Evolutionary conservation across 1,140 invertebrate genomes (phyloP), one percentile per base, ranked within the genome.

Genomic region (Leptinotarsa texana): DNA sequence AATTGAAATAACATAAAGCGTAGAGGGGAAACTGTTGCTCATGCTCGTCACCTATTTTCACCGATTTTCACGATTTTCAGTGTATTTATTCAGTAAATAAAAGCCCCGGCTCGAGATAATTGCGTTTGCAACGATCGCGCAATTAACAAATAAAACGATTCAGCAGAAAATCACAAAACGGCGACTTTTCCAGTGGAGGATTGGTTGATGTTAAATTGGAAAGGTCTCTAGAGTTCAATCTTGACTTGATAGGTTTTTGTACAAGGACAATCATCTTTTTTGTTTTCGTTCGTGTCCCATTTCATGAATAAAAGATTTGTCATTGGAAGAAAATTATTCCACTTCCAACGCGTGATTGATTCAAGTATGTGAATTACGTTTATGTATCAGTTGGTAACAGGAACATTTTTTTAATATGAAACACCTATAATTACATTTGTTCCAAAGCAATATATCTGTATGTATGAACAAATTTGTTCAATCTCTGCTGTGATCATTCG

Each of bases 111-210:
- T 81, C 75, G 76, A 74, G 78, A 80, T 82, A 82, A 82, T 82
- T 82, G 80, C 78, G 81, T 82, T 82, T 82, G 80, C 81, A 82
- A 82, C 80, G 81, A 82, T 82, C 81, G 80, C 78, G 78, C 81
- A 82, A 82, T 82, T 82, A 82, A 77, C 77, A 78, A 78, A 78
- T 78, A 76, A 78, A 80, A 80, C 74, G 81, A 81, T 79, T 81
- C 80, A 81, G 81, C 81, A 80, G 75, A 80, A 82, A 80, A 72
- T 72, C 70, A 72, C 70, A 72, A 72, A 72, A 65, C 70, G 70
- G 17, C 22, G 49, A 63, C 70, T 22, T 61, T 62, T 72, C 57
- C 70, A 65, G 63, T 21, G 63, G n/a, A 21, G 51, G 51, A 57
- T 18, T 18, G 51, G 17, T 17, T 18, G 51, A 18, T 57, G 51